These are phyloP conservation scores for Lycaena phlaeas DNA, from an alignment of 2,888 invertebrate genomes.

Conservation along the genomic window DNA sequence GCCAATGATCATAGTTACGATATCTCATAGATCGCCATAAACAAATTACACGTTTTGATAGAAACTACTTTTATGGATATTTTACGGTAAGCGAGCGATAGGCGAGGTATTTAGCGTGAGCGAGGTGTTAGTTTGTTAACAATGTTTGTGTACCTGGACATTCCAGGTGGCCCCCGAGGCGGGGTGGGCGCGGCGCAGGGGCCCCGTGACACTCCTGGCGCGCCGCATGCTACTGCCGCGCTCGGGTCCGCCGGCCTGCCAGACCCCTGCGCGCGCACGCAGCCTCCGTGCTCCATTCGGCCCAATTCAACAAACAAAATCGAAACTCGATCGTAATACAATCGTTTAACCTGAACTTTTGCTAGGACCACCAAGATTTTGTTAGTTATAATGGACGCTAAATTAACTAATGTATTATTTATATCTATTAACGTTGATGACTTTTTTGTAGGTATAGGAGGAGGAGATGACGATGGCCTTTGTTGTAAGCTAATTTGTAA, in stretches of 20 bases:
- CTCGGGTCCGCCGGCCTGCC: slow-evolving; percentile 26
- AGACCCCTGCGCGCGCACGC: slow-evolving; percentile 43
- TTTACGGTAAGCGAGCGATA: neutral
- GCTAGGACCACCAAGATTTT: neutral
- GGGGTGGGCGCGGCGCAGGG: slow-evolving; percentile 80
- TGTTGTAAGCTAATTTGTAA: no score
- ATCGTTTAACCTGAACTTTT: slow-evolving; percentile 19
- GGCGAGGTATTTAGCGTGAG: neutral
- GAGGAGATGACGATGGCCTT: no score
- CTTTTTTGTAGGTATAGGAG: no score
- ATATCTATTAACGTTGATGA: no score
- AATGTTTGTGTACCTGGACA: slow-evolving; percentile 73
- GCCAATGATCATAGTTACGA: slow-evolving; percentile 27
- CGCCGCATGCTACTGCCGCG: slow-evolving; percentile 64
- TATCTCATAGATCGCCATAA: slow-evolving; percentile 14
- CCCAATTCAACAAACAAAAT: slow-evolving; percentile 26
- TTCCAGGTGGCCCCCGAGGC: slow-evolving; percentile 90
- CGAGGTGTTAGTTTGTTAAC: neutral
- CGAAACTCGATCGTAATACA: slow-evolving; percentile 23
- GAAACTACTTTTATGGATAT: neutral
- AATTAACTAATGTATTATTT: no score
- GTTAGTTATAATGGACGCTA: no score
- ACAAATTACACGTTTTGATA: slow-evolving; percentile 14
- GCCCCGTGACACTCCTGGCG: slow-evolving; percentile 71
- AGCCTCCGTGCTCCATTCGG: slow-evolving; percentile 52